These are phyloP conservation scores for Ectemnius lituratus DNA, from an alignment of 2,888 invertebrate species.

Conservation along the genomic window DNA sequence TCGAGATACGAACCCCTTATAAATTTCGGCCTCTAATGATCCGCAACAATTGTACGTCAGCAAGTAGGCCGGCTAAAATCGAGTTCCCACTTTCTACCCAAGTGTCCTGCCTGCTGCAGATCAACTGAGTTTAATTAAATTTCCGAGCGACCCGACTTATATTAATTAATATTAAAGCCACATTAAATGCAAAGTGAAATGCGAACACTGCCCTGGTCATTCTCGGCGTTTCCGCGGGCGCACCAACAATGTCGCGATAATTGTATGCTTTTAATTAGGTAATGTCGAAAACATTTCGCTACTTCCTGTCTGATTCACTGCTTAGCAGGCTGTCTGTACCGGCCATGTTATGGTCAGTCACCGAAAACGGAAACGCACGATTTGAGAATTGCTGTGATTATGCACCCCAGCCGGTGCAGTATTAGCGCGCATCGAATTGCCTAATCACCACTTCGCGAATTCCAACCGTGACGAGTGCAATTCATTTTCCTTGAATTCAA, in stretches of 20 bases:
- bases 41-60: background rate
- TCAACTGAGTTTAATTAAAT: background rate
- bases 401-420: too few species aligned
- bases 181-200: conserved; percentile 1
- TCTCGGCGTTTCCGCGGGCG: conserved; percentile 9
- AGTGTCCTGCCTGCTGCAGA: too few species aligned
- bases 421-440: background rate
- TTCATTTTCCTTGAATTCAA: conserved; percentile 71
- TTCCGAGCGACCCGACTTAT: background rate
- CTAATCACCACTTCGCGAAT: conserved; percentile 45
- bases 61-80: background rate
- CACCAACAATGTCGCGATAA: conserved; percentile 37
- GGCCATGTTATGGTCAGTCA: too few species aligned
- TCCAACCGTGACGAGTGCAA: conserved; percentile 58
- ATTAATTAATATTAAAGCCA: background rate
- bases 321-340: too few species aligned
- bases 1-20: conserved; percentile 22
- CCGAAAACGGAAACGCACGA: too few species aligned
- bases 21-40: conserved; percentile 21
- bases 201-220: background rate
- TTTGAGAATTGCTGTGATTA: too few species aligned
- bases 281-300: conserved; percentile 30
- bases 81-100: too few species aligned
- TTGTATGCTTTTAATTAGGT: conserved; percentile 47
- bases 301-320: conserved; percentile 15